A percentile compares a stretch with the other conserved stretches of the same genome.
phyloP scores from a whole-genome alignment of 2,888 invertebrate genomes.

The Galeruca laticollis region DNA sequence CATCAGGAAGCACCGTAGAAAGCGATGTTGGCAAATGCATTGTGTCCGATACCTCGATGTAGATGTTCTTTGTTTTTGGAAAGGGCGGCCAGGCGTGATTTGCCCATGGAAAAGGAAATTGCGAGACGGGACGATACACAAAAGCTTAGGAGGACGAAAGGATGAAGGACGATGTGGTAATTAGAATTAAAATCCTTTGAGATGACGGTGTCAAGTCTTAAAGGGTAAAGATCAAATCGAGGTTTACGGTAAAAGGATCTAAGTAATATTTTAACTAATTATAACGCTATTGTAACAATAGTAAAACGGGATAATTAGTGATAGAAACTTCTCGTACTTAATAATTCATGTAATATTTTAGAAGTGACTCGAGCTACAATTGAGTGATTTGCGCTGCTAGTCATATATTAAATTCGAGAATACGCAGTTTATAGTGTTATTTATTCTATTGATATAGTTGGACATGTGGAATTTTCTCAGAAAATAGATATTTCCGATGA shows the following conservation, averaged over 20 bases:
- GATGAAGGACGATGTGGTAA: conserved; percentile 58
- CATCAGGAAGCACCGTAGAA: conserved; percentile 59
- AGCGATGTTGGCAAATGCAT: conserved; percentile 63
- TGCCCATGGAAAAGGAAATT: conserved; percentile 28
- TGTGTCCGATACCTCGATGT: conserved; percentile 62
- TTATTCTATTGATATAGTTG: too few species aligned
- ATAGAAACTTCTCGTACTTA: too few species aligned
- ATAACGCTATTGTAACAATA: too few species aligned
- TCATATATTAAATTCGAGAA: too few species aligned
- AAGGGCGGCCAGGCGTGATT: conserved; percentile 25
- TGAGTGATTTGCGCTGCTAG: too few species aligned
- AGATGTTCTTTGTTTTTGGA: conserved; percentile 60
- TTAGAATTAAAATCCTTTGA: conserved; percentile 64
- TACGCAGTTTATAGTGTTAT: too few species aligned
- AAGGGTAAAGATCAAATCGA: conserved; percentile 9
- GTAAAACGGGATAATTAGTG: too few species aligned
- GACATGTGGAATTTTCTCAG: too few species aligned
- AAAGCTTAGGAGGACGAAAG: conserved; percentile 51
- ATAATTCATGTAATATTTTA: too few species aligned
- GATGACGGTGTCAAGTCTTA: conserved; percentile 10
- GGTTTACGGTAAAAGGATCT: not conserved
- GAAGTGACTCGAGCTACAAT: too few species aligned
- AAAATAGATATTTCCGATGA: too few species aligned
- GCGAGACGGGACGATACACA: conserved; percentile 53
- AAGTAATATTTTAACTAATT: too few species aligned